A percentile compares a stretch with the other conserved stretches of the same genome.
Evolutionary conservation across 2,797 vertebrate species (phyloP).

Genomic region (Valencia hispanica): DNA sequence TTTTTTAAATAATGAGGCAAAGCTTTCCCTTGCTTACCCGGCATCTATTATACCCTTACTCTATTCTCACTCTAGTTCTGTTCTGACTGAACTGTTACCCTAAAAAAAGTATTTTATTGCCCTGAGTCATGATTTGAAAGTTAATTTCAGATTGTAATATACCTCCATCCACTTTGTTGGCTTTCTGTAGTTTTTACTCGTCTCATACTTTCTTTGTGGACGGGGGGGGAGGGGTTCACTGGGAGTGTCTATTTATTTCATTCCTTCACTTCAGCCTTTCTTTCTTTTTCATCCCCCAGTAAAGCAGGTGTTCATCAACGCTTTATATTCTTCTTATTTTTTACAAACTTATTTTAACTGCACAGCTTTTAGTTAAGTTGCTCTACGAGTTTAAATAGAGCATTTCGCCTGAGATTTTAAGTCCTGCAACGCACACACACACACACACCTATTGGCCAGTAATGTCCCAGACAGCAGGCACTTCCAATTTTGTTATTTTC

Average conservation of each 20-base stretch:
- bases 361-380: conserved; percentile 56
- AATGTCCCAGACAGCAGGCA: conserved; percentile 59
- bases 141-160: conserved; percentile 93
- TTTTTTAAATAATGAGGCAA: conserved; percentile 75
- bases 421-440: conserved; percentile 47
- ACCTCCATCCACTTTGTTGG: conserved; percentile 88
- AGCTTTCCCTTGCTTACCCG: conserved; percentile 74
- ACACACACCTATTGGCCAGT: conserved; percentile 68
- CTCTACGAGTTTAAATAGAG: conserved; percentile 74
- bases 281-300: conserved; percentile 56
- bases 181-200: conserved; percentile 66
- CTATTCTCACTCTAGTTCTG: conserved; percentile 56
- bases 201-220: conserved; percentile 54
- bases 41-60: conserved; percentile 81
- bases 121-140: conserved; percentile 86
- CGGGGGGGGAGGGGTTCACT: conserved; percentile 55
- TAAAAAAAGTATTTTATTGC: conserved; percentile 83
- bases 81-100: conserved; percentile 67
- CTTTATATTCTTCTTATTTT: conserved; percentile 36
- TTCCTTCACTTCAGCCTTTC: conserved; percentile 42
- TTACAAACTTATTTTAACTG: conserved; percentile 37
- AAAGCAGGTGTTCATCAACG: conserved; percentile 65
- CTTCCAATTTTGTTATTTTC: conserved; percentile 63
- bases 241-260: conserved; percentile 43
- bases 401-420: conserved; percentile 55